Evolutionary conservation across 1,140 invertebrate genomes (phyloP).

Genomic region (Drosophila novamexicana): DNA sequence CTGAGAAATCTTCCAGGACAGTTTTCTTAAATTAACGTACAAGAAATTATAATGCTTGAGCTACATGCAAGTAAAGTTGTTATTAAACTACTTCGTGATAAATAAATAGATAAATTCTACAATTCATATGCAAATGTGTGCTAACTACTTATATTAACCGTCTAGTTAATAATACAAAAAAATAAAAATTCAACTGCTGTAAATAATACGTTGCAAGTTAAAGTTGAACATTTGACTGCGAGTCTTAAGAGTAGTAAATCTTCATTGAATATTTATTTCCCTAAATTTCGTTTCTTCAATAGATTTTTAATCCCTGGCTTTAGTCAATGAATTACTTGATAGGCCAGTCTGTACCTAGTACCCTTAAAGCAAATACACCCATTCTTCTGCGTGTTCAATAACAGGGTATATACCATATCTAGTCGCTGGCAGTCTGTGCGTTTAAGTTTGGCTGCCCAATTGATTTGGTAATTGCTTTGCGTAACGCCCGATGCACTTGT

Average conservation of each 20-base stretch:
- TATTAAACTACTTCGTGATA: background rate
- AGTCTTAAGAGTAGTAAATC: too few relatives aligned
- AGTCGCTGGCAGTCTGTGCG: background rate
- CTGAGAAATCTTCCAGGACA: background rate
- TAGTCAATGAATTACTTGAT: background rate
- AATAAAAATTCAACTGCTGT: too few relatives aligned
- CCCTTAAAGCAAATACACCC: too few relatives aligned
- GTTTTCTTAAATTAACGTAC: background rate
- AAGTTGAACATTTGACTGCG: too few relatives aligned
- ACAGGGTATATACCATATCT: constrained; percentile 14
- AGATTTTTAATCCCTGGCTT: too few relatives aligned
- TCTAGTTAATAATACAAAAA: too few relatives aligned
- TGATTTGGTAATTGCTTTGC: constrained; percentile 54
- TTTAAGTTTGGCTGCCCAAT: constrained; percentile 25
- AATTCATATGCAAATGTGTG: too few relatives aligned
- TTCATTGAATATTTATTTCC: too few relatives aligned
- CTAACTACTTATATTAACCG: too few relatives aligned
- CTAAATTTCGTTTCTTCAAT: too few relatives aligned
- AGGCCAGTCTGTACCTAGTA: background rate
- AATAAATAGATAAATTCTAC: too few relatives aligned
- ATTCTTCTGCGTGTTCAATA: background rate
- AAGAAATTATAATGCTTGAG: background rate
- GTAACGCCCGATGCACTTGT: constrained; percentile 48
- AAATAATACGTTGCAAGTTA: too few relatives aligned
- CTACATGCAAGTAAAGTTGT: background rate